phyloP scores from a whole-genome alignment of 2,888 invertebrate genomes.

The Boloria selene region DNA sequence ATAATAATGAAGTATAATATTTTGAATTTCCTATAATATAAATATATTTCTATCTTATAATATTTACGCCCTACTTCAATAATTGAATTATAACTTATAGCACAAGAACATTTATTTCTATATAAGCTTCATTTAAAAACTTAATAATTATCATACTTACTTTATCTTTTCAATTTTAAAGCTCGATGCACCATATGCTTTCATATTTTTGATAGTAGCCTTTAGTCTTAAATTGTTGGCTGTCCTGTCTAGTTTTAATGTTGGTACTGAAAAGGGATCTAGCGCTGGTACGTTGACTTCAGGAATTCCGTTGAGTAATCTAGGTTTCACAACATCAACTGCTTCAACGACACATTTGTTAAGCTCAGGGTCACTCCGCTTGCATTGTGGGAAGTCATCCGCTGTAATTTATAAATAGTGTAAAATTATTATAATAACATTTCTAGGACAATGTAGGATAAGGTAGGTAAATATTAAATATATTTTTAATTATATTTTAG shows the following conservation, averaged over 20 bases:
- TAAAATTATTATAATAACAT: neutral
- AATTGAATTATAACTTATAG: no score
- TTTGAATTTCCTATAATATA: no score
- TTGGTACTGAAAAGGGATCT: slow-evolving; percentile 87
- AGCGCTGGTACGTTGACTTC: slow-evolving; percentile 85
- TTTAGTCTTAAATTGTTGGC: slow-evolving; percentile 86
- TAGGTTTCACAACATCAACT: slow-evolving; percentile 82
- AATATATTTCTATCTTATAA: no score
- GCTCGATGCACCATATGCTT: slow-evolving; percentile 84
- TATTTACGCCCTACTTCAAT: no score
- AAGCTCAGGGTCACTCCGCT: slow-evolving; percentile 83
- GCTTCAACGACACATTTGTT: slow-evolving; percentile 83
- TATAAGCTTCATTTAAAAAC: no score
- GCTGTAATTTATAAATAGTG: slow-evolving; percentile 67
- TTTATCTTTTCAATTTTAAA: slow-evolving; percentile 85
- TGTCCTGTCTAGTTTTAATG: slow-evolving; percentile 86
- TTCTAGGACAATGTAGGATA: neutral
- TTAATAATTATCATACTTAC: slow-evolving; percentile 64
- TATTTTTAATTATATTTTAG: no score
- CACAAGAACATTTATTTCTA: no score
- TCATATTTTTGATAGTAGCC: slow-evolving; percentile 85
- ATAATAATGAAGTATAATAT: no score
- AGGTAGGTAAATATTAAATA: no score
- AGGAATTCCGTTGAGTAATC: slow-evolving; percentile 84
- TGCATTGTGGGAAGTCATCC: slow-evolving; percentile 84